Evolutionary conservation across 2,888 invertebrate genomes (phyloP), one percentile per base, ranked within the genome.

Genomic region (Coenonympha glycerion): DNA sequence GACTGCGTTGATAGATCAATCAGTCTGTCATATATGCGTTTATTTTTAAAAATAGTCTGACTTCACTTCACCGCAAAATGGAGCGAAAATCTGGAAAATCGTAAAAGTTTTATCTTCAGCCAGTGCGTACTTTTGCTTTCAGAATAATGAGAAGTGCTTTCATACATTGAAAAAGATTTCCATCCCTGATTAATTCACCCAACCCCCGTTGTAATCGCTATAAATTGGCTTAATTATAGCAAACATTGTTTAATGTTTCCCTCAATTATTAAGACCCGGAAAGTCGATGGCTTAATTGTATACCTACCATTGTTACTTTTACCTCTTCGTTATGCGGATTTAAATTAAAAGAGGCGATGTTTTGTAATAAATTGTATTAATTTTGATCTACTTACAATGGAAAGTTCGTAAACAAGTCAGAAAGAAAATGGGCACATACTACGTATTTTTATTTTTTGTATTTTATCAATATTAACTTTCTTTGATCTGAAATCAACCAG

Each of bases 71-170:
- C 36, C 24, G 30, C 21, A 11, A 37, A 18, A 41, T 39, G 19
- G 15, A 21, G 44, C 36, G 21, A 40, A 46, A 55, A 52, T 49
- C 52, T 49, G 52, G 16, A 48, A 40, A 45, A 26, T 50, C 40
- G 40, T 53, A 45, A 50, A 49, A 53, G 8, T 53, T 50, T 53
- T 53, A 47, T 46, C 52, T 49, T 48, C 45, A 45, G 36, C 44
- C 28, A 34, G 30, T 48, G 39, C 40, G 41, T 52, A 31, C 42
- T 39, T 31, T 42, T 44, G 6, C 47, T 31, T 53, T 50, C 21
- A 53, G 47, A 47, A 39, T 47, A 49, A 49, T 45, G 47, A 26
- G 34, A 52, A 49, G 42, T 42, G 46, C 49, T 37, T 48, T 37
- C 47, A 52, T 26, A 51, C 31, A 44, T 22, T 46, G 21, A 18